Percentiles rank a stretch among this genome's conserved stretches.
Evolutionary conservation across 2,888 invertebrate genomes (phyloP).

Genomic region (Amblyjoppa proteus): DNA sequence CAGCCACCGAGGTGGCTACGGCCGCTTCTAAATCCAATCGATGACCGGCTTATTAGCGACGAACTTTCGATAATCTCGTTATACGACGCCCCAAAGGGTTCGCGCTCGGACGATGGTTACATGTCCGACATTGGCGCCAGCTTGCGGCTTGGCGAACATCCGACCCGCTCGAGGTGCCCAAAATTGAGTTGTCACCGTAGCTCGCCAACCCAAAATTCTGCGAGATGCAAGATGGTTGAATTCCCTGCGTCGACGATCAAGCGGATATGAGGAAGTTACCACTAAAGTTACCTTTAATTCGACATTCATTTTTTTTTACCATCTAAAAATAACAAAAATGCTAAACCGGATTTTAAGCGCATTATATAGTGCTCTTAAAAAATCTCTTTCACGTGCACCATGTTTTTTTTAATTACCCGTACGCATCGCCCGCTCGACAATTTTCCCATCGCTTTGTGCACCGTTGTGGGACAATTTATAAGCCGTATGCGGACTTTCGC

Average conservation of each 20-base stretch:
- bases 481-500: constrained; percentile 34
- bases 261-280: background rate
- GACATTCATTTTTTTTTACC: background rate
- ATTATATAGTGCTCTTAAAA: background rate
- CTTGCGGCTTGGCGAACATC: constrained; percentile 27
- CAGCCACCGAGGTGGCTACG: constrained; percentile 23
- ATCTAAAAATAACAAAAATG: background rate
- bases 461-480: constrained; percentile 68
- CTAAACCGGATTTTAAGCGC: too few relatives aligned
- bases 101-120: constrained; percentile 47
- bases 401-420: constrained; percentile 8
- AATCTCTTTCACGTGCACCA: background rate
- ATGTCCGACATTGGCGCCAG: constrained; percentile 9
- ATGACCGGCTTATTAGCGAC: constrained; percentile 77
- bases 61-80: constrained; percentile 80
- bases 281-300: too few relatives aligned
- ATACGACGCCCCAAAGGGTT: constrained; percentile 71
- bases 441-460: constrained; percentile 65
- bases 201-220: constrained; percentile 14
- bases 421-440: constrained; percentile 35
- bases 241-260: background rate
- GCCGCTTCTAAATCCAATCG: constrained; percentile 74
- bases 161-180: constrained; percentile 10
- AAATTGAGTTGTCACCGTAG: constrained; percentile 32
- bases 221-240: constrained; percentile 16